Base-by-base conservation (phyloP, 2,888 invertebrate genomes). In the Autographa gamma region DNA sequence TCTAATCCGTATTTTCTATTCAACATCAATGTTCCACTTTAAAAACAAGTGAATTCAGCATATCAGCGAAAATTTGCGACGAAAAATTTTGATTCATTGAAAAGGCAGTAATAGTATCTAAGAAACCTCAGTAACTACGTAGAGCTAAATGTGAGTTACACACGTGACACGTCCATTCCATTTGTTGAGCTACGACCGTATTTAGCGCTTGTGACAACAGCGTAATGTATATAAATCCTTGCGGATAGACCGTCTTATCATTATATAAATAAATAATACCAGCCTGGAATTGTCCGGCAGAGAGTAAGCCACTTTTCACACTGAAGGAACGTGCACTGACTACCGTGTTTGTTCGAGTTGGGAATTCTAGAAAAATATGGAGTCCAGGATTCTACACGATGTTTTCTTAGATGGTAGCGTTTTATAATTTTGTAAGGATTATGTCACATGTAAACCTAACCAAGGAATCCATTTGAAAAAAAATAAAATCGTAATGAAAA, bases 141-240 rank as follows among this genome's bases (percentile, higher is more conserved):
- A n/a, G n/a, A 38, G 34, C 16, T 31, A 48, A 56, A 66, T 67
- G 41, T 52, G 65, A 62, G 56, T 72, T 56, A 41, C 56, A 59
- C 73, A 76, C 59, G 72, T 14, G 13, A 76, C 61, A 69, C 56
- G 58, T 63, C 25, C n/a, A 18, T 60, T 48, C 32, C 38, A 67
- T 67, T 76, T 69, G 43, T n/a, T 0, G 60, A 63, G 58, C 56
- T 62, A 56, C 32, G n/a, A 66, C 16, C 25, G 19, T 19, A 60
- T 52, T 67, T 61, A 72, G 65, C 65, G 31, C 54, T 61, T 34
- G 60, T 64, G 61, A 63, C 34, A 63, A 54, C 9, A 13, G n/a
- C 52, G 18, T 43, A 31, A 38, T 11, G 19, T 18, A 25, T 58
- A 69, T 52, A 6, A 25, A 41, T 60, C 48, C 48, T n/a, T 48